Base-by-base conservation (phyloP, 2,113 vertebrate genomes). In the Apodemus speciosus region DNA sequence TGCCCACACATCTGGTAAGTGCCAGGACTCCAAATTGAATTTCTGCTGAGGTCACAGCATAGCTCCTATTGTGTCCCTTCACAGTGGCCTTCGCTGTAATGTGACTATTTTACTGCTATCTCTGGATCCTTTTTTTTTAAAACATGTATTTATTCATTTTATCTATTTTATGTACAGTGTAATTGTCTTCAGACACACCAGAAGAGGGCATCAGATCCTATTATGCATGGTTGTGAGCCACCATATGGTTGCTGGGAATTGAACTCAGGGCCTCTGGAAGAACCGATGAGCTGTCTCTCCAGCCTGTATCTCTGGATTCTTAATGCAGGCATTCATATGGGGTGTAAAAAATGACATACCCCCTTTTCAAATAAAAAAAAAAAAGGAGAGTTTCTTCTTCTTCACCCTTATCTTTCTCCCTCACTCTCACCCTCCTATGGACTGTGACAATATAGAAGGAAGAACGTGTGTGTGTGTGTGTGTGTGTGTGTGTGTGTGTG, bases 311-410 rank as follows among this genome's bases (percentile, higher is more conserved):
- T 72, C 35, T 90, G 64, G 49, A 68, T 13, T 83, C 9, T 92
- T 75, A 66, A 89, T 46, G 75, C 1, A 80, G 75, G 85, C 62
- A 84, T 0, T 2, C 35, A 83, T 53, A n/a, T 53, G 89, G 46
- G 4, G 40, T 60, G 14, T 30, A 80, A 96, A 43, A 30, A 86
- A 94, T 84, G 73, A 25, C n/a, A n/a, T n/a, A n/a, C n/a, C n/a
- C n/a, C n/a, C n/a, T n/a, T n/a, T n/a, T n/a, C n/a, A n/a, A n/a
- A n/a, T n/a, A n/a, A n/a, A n/a, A n/a, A n/a, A n/a, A n/a, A n/a
- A n/a, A n/a, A n/a, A 46, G 81, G 23, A 66, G 10, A 32, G 49
- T 27, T 73, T 16, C 46, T 4, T 46, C 9, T 16, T 77, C 73
- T 32, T 64, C 10, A 2, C 18, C 30, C 60, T 18, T 21, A 20